A percentile compares a stretch with the other conserved stretches of the same genome.
phyloP scores from a whole-genome alignment of 2,888 invertebrate species.

The Odontomyia ornata region DNA sequence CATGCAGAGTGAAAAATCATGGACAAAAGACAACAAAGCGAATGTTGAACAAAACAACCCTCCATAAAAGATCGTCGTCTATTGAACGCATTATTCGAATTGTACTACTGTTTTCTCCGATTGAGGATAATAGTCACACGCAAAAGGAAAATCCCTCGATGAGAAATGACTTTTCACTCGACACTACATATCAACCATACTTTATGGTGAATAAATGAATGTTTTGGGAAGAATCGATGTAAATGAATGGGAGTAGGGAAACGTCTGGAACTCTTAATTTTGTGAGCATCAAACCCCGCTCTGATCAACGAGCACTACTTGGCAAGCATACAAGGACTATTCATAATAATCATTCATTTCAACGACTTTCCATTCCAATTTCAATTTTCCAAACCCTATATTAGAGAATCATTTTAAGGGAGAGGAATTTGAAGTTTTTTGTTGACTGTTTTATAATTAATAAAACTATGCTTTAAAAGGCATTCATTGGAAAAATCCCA shows the following conservation, averaged over 20 bases:
- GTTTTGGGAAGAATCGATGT: constrained; percentile 24
- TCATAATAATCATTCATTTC: constrained; percentile 11
- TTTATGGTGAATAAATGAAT: constrained; percentile 38
- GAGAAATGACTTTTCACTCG: constrained; percentile 38
- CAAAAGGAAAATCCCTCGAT: constrained; percentile 22
- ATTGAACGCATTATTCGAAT: constrained; percentile 40
- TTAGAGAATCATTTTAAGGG: background rate
- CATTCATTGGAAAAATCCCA: too few relatives aligned
- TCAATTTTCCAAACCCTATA: background rate
- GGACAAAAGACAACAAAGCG: constrained; percentile 40
- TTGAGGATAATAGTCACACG: constrained; percentile 18
- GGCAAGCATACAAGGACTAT: background rate
- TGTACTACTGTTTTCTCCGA: constrained; percentile 35
- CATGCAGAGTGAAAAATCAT: constrained; percentile 41
- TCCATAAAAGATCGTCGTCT: constrained; percentile 22
- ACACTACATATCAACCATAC: constrained; percentile 24
- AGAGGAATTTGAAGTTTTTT: background rate
- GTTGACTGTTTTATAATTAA: too few relatives aligned
- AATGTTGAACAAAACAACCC: constrained; percentile 43
- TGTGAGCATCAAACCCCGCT: background rate
- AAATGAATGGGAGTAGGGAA: constrained; percentile 16
- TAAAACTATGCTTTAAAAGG: too few relatives aligned
- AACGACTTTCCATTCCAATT: background rate
- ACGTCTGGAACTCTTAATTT: background rate
- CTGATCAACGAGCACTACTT: background rate